Conservation (phyloP, 2,797 vertebrate genomes). For the Alosa sapidissima region DNA sequence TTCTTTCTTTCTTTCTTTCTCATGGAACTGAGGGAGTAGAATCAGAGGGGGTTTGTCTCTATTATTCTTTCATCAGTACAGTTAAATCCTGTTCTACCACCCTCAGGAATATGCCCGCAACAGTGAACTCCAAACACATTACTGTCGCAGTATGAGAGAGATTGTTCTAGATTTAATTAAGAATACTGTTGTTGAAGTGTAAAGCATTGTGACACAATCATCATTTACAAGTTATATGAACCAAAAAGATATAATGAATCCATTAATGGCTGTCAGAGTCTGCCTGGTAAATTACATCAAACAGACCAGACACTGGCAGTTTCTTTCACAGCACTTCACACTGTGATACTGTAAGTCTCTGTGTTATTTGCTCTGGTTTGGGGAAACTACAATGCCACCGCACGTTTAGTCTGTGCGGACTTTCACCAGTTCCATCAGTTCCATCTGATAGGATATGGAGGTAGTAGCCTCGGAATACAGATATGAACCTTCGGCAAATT, state of each 20-base stretch:
- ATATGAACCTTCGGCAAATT: no score
- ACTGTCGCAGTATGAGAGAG: slow-evolving; percentile 33
- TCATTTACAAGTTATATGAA: slow-evolving; percentile 45
- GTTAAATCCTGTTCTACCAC: background rate
- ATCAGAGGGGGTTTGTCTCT: background rate
- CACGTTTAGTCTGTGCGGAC: background rate
- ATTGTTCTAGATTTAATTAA: slow-evolving; percentile 41
- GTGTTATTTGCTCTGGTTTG: background rate
- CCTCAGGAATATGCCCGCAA: background rate
- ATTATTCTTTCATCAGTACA: background rate
- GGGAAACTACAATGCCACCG: background rate
- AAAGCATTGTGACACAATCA: slow-evolving; percentile 41
- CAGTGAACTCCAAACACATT: slow-evolving; percentile 33
- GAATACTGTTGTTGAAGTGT: slow-evolving; percentile 41
- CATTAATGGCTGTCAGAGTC: slow-evolving; percentile 36
- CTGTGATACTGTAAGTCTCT: background rate
- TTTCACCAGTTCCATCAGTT: background rate
- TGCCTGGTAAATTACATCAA: slow-evolving; percentile 22
- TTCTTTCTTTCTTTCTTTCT: no score
- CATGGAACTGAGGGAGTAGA: background rate
- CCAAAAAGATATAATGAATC: slow-evolving; percentile 46
- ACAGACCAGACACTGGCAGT: background rate
- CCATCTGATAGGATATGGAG: background rate
- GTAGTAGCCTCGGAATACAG: background rate
- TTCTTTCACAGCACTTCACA: background rate